phyloP scores from a whole-genome alignment of 2,797 vertebrate species.

The Phalloptychus januarius region DNA sequence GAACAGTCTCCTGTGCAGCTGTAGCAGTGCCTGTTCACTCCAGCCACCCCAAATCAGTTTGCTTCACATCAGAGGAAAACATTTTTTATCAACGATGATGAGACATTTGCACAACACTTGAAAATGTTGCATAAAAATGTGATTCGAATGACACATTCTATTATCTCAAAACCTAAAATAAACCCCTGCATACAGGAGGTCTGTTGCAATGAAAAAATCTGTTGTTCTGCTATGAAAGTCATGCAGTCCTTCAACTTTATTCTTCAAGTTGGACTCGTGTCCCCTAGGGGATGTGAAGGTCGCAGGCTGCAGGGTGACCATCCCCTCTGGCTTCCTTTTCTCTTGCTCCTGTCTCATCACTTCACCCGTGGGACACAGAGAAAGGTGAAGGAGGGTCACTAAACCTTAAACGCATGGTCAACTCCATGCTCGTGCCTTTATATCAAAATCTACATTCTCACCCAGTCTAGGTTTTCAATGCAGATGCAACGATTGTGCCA shows the following conservation, averaged over 20 bases:
- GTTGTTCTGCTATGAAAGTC: slow-evolving; percentile 46
- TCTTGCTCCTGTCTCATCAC: slow-evolving; percentile 43
- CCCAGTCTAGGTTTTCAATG: slow-evolving; percentile 17
- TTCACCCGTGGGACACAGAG: slow-evolving; percentile 63
- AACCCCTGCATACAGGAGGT: slow-evolving; percentile 31
- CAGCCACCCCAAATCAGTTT: slow-evolving; percentile 28
- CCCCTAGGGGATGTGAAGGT: slow-evolving; percentile 65
- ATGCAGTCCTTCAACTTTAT: slow-evolving; percentile 61
- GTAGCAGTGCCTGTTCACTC: slow-evolving; percentile 18
- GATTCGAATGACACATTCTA: neutral
- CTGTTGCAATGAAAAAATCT: slow-evolving; percentile 12
- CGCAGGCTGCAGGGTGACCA: slow-evolving; percentile 44
- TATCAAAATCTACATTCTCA: slow-evolving; percentile 38
- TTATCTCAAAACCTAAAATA: slow-evolving; percentile 23
- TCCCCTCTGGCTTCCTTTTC: slow-evolving; percentile 33
- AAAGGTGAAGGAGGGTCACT: slow-evolving; percentile 60
- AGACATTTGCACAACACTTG: slow-evolving; percentile 16
- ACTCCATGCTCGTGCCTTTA: slow-evolving; percentile 43
- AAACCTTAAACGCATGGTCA: slow-evolving; percentile 59
- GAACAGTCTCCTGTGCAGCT: slow-evolving; percentile 24
- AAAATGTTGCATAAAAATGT: slow-evolving; percentile 18
- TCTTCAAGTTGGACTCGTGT: slow-evolving; percentile 59
- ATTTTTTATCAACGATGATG: slow-evolving; percentile 20
- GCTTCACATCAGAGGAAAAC: slow-evolving; percentile 23
- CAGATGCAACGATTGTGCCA: slow-evolving; percentile 5